Conservation (phyloP, 2,113 vertebrate genomes). For the Scartelaos histophorus region DNA sequence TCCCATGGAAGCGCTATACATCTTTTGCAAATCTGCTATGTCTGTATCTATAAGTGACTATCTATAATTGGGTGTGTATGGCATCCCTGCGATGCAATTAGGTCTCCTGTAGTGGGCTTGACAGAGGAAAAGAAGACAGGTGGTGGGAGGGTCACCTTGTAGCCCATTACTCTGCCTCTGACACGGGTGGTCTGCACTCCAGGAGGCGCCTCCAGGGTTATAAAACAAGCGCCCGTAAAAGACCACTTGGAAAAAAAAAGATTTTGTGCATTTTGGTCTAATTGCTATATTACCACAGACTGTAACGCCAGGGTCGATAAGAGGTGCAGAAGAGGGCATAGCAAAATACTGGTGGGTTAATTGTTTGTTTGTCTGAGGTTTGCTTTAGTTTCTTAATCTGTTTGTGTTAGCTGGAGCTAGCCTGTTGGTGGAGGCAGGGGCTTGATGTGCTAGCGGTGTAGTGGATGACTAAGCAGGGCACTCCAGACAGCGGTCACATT, state of each 20-base stretch:
- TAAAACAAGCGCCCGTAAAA: slow-evolving; percentile 12
- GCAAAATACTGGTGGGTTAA: slow-evolving; percentile 54
- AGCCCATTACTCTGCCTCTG: slow-evolving; percentile 62
- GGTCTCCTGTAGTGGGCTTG: slow-evolving; percentile 40
- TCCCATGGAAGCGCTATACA: slow-evolving; percentile 39
- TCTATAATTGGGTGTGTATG: slow-evolving; percentile 49
- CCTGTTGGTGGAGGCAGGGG: slow-evolving; percentile 23
- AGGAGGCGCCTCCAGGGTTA: slow-evolving; percentile 5
- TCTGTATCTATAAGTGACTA: slow-evolving; percentile 58
- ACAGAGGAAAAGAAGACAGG: slow-evolving; percentile 27
- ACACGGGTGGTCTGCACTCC: slow-evolving; percentile 32
- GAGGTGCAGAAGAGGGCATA: slow-evolving; percentile 24
- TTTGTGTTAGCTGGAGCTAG: slow-evolving; percentile 42
- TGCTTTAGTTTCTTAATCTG: slow-evolving; percentile 24
- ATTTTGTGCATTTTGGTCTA: neutral
- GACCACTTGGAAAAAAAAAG: neutral
- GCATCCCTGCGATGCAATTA: slow-evolving; percentile 63
- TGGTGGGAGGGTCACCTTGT: slow-evolving; percentile 54
- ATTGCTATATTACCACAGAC: slow-evolving; percentile 26
- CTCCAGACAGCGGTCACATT: slow-evolving; percentile 21
- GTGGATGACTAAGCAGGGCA: slow-evolving; percentile 62
- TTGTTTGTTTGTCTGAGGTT: slow-evolving; percentile 54
- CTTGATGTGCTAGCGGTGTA: slow-evolving; percentile 43
- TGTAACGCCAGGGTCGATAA: slow-evolving; percentile 44
- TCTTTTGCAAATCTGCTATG: slow-evolving; percentile 51